A percentile compares a stretch with the other conserved stretches of the same genome.
Conservation (phyloP, 2,888 invertebrate species). For the Leucania comma region DNA sequence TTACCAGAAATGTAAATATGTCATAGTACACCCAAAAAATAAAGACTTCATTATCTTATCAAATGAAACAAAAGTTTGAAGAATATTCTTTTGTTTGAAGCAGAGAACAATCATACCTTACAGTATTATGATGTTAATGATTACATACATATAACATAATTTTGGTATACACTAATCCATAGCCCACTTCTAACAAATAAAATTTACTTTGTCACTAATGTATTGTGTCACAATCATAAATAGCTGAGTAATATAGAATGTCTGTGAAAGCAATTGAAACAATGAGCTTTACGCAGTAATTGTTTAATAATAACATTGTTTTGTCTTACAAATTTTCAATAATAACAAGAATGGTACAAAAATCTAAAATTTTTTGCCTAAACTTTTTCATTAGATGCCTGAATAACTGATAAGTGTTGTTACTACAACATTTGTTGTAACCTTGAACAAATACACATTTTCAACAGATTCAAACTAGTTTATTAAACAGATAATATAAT, state of each 20-base stretch:
- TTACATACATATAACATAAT: slow-evolving; percentile 52
- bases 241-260: slow-evolving; percentile 36
- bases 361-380: slow-evolving; percentile 17
- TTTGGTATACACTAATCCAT: slow-evolving; percentile 53
- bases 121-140: slow-evolving; percentile 38
- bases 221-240: slow-evolving; percentile 38
- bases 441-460: slow-evolving; percentile 42
- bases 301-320: slow-evolving; percentile 21
- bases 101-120: slow-evolving; percentile 29
- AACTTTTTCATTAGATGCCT: slow-evolving; percentile 39
- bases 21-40: neutral
- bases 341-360: slow-evolving; percentile 36
- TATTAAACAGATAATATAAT: slow-evolving; percentile 15
- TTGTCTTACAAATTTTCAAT: slow-evolving; percentile 25
- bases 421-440: slow-evolving; percentile 27
- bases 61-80: slow-evolving; percentile 12
- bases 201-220: slow-evolving; percentile 42
- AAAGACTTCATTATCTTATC: slow-evolving; percentile 1
- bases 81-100: slow-evolving; percentile 35
- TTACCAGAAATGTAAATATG: slow-evolving; percentile 37
- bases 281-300: slow-evolving; percentile 28
- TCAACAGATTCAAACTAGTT: slow-evolving; percentile 17
- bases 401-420: slow-evolving; percentile 32
- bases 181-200: slow-evolving; percentile 51
- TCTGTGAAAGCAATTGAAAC: slow-evolving; percentile 40